These are phyloP conservation scores for Gopherus flavomarginatus DNA, from an alignment of 2,113 vertebrate species.

Conservation along the genomic window DNA sequence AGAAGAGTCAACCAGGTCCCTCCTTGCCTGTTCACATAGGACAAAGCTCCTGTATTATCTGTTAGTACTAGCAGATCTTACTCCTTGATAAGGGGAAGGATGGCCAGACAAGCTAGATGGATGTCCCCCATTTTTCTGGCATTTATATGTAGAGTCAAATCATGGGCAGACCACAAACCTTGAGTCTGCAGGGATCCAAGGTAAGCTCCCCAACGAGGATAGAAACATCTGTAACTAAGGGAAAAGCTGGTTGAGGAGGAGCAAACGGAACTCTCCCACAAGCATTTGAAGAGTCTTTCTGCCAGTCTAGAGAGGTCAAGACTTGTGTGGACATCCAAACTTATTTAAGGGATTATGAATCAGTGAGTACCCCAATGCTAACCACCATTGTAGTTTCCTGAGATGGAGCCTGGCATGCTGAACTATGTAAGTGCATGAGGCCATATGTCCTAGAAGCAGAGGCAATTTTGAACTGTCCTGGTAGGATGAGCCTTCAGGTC, in stretches of 20 bases:
- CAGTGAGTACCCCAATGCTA: not conserved
- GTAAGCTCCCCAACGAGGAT: not conserved
- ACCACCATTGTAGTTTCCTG: not conserved
- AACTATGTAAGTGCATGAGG: not conserved
- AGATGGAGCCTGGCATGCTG: not conserved
- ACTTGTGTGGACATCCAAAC: not conserved
- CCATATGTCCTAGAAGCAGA: not conserved
- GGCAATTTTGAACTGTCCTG: not conserved
- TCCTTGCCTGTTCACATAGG: not conserved
- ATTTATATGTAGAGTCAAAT: not conserved
- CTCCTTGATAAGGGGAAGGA: not conserved
- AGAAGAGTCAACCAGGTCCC: not conserved
- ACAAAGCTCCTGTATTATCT: not conserved
- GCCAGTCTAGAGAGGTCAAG: not conserved
- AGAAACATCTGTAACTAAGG: not conserved
- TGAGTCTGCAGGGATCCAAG: not conserved
- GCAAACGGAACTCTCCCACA: not conserved
- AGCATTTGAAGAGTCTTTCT: not conserved
- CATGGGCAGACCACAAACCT: not conserved
- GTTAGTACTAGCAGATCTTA: not conserved
- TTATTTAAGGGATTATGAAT: not conserved
- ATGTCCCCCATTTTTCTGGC: not conserved
- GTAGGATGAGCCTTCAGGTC: not conserved
- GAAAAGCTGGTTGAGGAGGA: not conserved
- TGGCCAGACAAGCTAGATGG: not conserved